phyloP scores from a whole-genome alignment of 37 sponge, comb jelly and placozoan genomes.

The Agelas oroides region DNA sequence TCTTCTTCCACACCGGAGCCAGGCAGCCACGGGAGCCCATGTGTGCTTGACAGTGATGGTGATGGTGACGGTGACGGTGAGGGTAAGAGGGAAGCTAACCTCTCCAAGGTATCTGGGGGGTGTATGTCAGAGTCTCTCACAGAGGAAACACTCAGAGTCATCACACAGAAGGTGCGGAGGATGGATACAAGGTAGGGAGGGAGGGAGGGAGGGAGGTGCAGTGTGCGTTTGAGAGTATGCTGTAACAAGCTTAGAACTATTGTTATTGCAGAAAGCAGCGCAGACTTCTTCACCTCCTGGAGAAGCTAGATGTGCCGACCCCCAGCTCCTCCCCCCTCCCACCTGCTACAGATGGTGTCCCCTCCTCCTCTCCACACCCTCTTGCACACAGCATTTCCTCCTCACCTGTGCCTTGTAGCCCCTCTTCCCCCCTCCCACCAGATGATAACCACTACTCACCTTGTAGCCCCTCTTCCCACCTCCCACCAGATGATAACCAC shows the following conservation, averaged over 20 bases:
- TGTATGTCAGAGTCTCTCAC: not conserved
- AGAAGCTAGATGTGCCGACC: not conserved
- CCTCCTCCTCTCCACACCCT: slow-evolving; percentile 15
- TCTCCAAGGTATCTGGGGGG: no score
- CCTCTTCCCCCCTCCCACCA: not conserved
- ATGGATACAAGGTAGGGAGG: slow-evolving; percentile 56
- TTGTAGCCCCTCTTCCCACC: not conserved
- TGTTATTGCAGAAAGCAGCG: slow-evolving; percentile 36
- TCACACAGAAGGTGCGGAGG: slow-evolving; percentile 55
- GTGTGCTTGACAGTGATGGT: no score
- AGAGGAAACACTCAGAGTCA: slow-evolving; percentile 30
- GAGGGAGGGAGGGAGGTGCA: not conserved
- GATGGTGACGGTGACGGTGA: no score
- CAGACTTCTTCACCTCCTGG: slow-evolving; percentile 30
- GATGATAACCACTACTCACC: not conserved
- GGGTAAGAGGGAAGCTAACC: no score
- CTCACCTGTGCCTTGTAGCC: not conserved
- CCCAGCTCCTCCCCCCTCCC: slow-evolving; percentile 14
- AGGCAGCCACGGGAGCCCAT: no score
- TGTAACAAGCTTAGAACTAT: not conserved
- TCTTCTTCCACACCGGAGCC: no score
- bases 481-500: not conserved
- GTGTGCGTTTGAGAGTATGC: not conserved
- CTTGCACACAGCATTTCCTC: not conserved
- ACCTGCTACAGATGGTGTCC: not conserved